phyloP scores from a whole-genome alignment of 2,888 invertebrate genomes.

The Tubiluchus corallicola region DNA sequence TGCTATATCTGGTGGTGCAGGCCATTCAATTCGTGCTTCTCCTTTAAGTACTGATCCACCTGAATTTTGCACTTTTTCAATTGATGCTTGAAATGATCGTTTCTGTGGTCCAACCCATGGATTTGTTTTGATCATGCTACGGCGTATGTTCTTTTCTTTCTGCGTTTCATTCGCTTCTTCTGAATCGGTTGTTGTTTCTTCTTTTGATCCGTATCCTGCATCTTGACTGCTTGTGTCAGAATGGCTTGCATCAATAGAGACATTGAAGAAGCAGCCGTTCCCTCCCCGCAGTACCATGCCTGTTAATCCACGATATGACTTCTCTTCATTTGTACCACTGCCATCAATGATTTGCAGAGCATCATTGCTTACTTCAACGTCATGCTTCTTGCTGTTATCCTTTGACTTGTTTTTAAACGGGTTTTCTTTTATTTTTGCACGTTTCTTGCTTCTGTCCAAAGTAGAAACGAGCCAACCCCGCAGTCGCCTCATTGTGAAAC shows the following conservation, averaged over 20 bases:
- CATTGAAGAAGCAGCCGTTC: background rate
- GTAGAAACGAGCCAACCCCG: background rate
- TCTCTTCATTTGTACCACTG: background rate
- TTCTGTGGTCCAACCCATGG: background rate
- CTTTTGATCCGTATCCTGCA: background rate
- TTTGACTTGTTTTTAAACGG: no score
- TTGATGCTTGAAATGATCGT: no score
- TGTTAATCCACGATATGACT: no score
- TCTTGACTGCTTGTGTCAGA: background rate
- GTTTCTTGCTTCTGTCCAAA: background rate
- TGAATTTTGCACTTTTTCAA: no score
- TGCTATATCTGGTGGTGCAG: background rate
- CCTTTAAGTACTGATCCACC: no score
- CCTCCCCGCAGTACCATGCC: no score
- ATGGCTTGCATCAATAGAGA: background rate
- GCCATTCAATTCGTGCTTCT: no score
- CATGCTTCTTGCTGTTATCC: slow-evolving; percentile 1
- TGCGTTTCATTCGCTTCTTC: background rate
- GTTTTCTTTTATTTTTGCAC: background rate
- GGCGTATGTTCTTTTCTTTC: no score
- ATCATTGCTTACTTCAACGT: no score
- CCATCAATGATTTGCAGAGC: background rate
- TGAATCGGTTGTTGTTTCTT: background rate
- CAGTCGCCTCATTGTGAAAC: no score
- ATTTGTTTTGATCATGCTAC: background rate